These are phyloP conservation scores for Pseudorhombus dupliciocellatus DNA, from an alignment of 2,113 vertebrate species.

Conservation along the genomic window DNA sequence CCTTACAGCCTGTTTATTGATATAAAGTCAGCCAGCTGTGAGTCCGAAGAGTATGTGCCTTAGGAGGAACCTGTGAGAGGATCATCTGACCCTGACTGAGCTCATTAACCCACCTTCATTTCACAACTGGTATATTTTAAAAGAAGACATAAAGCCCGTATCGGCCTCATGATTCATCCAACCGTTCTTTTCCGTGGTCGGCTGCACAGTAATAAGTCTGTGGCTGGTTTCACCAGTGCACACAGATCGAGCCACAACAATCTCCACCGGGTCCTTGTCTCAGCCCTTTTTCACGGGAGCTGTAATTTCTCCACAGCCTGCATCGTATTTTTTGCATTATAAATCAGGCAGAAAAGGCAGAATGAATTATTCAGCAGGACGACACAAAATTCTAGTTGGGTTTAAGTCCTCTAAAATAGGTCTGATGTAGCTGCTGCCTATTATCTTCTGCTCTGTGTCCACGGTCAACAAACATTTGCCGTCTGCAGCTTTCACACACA, in stretches of 20 bases:
- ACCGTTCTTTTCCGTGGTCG: neutral
- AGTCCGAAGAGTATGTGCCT: neutral
- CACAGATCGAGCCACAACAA: neutral
- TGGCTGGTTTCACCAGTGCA: constrained; percentile 1
- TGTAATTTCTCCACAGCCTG: constrained; percentile 35
- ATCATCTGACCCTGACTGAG: neutral
- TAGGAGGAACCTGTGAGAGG: neutral
- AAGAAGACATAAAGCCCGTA: neutral
- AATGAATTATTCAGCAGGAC: constrained; percentile 50
- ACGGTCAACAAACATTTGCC: constrained; percentile 27
- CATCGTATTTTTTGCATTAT: constrained; percentile 54
- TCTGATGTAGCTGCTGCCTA: constrained; percentile 22
- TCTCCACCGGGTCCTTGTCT: constrained; percentile 13
- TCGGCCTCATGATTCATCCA: neutral
- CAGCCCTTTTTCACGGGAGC: constrained; percentile 8
- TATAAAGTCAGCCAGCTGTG: neutral
- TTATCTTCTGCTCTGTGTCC: constrained; percentile 25
- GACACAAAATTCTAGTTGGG: constrained; percentile 47
- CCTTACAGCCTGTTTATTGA: neutral
- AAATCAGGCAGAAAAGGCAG: constrained; percentile 46
- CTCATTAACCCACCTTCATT: neutral
- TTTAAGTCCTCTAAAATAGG: constrained; percentile 53
- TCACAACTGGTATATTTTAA: neutral
- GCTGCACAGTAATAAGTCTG: neutral
- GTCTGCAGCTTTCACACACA: constrained; percentile 7